Evolutionary conservation across 2,113 vertebrate genomes (phyloP).

Genomic region (Carlito syrichta): DNA sequence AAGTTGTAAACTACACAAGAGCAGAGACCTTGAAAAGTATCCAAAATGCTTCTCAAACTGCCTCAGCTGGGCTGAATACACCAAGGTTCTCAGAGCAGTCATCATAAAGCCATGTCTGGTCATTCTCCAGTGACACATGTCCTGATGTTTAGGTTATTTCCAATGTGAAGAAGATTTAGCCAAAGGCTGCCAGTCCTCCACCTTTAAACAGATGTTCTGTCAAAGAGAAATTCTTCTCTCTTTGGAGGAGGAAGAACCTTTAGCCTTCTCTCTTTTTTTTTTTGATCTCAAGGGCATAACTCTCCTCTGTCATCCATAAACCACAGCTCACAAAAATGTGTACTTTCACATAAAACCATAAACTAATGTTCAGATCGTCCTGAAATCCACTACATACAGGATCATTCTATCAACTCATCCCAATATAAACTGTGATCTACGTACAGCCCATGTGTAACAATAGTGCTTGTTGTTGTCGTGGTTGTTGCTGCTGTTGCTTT

Average conservation of each 20-base stretch:
- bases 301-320: not conserved
- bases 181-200: not conserved
- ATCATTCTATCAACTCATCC: not conserved
- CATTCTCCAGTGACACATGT: not conserved
- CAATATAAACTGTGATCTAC: not conserved
- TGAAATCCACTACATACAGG: not conserved
- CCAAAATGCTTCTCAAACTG: not conserved
- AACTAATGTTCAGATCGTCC: not conserved
- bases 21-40: not conserved
- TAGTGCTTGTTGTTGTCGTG: not conserved
- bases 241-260: too few species aligned
- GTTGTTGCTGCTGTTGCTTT: not conserved
- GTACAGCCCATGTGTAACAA: not conserved
- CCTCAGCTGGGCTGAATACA: not conserved
- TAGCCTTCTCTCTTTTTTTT: not conserved
- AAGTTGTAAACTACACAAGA: not conserved
- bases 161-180: not conserved
- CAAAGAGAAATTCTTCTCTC: not conserved
- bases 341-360: not conserved
- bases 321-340: not conserved
- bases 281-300: not conserved
- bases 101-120: not conserved
- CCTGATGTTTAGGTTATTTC: not conserved
- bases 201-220: not conserved
- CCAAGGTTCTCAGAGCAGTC: not conserved